Evolutionary conservation across 2,113 vertebrate genomes (phyloP).

Genomic region (Xiphias gladius): DNA sequence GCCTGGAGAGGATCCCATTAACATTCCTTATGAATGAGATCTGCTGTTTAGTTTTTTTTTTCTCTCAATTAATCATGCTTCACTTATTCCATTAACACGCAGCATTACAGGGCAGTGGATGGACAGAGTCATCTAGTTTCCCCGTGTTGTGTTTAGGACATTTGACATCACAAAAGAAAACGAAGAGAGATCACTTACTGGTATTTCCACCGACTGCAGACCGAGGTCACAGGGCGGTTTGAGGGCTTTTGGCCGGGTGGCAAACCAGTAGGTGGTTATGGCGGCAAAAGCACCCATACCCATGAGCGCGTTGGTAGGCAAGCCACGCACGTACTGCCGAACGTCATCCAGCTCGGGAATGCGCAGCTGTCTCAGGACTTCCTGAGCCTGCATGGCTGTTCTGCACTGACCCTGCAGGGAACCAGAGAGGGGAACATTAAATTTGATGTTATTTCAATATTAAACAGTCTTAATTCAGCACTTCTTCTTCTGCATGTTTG

Average conservation of each 20-base stretch:
- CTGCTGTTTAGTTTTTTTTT: background rate
- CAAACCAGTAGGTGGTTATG: constrained; percentile 95
- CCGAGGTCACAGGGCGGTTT: constrained; percentile 92
- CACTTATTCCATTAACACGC: constrained; percentile 7
- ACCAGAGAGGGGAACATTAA: background rate
- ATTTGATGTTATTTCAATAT: no score
- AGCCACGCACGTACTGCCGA: constrained; percentile 90
- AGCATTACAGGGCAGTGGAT: background rate
- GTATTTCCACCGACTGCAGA: constrained; percentile 92
- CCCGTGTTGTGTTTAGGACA: background rate
- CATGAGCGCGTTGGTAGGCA: constrained; percentile 93
- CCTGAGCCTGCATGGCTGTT: constrained; percentile 91
- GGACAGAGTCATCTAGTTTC: background rate
- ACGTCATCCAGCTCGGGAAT: constrained; percentile 94
- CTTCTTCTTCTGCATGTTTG: background rate
- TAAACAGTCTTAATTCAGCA: background rate
- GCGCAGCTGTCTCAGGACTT: constrained; percentile 91
- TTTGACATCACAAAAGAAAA: background rate
- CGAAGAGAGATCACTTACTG: constrained; percentile 79
- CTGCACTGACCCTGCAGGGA: constrained; percentile 48
- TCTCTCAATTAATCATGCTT: background rate
- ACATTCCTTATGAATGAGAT: constrained; percentile 57
- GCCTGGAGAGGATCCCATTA: constrained; percentile 11
- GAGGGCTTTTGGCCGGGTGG: constrained; percentile 91
- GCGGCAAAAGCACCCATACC: constrained; percentile 95